Percentiles rank a stretch among this genome's conserved stretches.
Conservation (phyloP, 2,113 vertebrate species). For the Climacteris rufus region DNA sequence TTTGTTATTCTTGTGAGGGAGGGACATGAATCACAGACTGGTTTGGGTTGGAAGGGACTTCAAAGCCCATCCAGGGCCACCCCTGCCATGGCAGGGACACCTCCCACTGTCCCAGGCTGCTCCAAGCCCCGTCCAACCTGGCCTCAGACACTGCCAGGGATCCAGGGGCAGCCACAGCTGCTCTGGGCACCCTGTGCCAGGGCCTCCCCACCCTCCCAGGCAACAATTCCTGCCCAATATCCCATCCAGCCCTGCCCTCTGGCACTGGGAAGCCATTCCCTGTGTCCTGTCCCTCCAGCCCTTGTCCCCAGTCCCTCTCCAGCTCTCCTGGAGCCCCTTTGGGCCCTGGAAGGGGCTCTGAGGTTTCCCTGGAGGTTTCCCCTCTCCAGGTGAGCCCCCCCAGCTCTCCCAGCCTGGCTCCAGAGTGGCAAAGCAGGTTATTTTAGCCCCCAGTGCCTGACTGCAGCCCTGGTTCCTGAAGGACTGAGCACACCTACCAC, state of each 20-base stretch:
- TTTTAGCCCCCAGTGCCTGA: neutral
- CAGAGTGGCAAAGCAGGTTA: neutral
- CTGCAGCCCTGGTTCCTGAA: neutral
- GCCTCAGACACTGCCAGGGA: neutral
- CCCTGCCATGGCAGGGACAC: neutral
- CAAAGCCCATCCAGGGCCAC: accelerated
- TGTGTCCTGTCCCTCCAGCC: neutral
- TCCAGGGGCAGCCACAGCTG: neutral
- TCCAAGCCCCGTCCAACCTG: neutral
- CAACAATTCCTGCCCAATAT: neutral
- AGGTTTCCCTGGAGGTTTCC: neutral
- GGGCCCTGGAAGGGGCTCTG: neutral
- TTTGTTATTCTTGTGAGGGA: neutral
- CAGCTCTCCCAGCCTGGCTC: neutral
- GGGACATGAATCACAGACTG: neutral
- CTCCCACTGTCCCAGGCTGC: neutral
- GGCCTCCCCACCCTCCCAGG: neutral
- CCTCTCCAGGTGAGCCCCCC: neutral
- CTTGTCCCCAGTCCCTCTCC: neutral
- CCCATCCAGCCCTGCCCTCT: neutral
- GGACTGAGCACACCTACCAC: neutral
- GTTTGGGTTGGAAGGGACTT: neutral
- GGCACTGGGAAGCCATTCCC: neutral
- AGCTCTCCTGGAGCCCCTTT: neutral
- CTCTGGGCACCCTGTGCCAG: neutral